Evolutionary conservation across 1,140 invertebrate genomes (phyloP).

Genomic region (Armadillidium nasatum): DNA sequence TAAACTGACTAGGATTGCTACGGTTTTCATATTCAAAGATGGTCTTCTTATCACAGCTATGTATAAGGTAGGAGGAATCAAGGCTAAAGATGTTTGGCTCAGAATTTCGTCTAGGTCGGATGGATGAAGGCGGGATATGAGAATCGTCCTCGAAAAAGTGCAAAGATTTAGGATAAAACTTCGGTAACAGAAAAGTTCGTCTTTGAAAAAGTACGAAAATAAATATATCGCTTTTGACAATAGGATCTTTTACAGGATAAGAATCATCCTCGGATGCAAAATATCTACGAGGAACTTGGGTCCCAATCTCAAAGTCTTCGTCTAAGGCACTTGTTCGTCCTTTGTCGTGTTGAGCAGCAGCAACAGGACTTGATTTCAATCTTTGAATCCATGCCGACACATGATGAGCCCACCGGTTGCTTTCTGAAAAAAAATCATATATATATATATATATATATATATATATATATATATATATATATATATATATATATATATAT

Average conservation of each 20-base stretch:
- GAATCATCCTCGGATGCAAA: not conserved
- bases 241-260: not conserved
- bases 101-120: not conserved
- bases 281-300: not conserved
- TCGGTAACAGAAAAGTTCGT: not conserved
- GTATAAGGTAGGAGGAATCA: not conserved
- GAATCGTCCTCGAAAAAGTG: not conserved
- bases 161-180: not conserved
- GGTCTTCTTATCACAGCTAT: not conserved
- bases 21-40: not conserved
- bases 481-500: conserved; percentile 15
- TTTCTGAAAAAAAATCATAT: not conserved
- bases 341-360: not conserved
- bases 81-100: not conserved
- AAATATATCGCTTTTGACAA: not conserved
- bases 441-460: conserved; percentile 15
- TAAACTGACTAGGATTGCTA: not conserved
- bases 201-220: not conserved
- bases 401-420: not conserved
- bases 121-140: not conserved
- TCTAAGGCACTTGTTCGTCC: not conserved
- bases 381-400: conserved; percentile 4
- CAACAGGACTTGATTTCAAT: not conserved
- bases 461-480: conserved; percentile 7
- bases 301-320: not conserved